Evolutionary conservation across 2,113 vertebrate species (phyloP).

Genomic region (Taxidea taxus): DNA sequence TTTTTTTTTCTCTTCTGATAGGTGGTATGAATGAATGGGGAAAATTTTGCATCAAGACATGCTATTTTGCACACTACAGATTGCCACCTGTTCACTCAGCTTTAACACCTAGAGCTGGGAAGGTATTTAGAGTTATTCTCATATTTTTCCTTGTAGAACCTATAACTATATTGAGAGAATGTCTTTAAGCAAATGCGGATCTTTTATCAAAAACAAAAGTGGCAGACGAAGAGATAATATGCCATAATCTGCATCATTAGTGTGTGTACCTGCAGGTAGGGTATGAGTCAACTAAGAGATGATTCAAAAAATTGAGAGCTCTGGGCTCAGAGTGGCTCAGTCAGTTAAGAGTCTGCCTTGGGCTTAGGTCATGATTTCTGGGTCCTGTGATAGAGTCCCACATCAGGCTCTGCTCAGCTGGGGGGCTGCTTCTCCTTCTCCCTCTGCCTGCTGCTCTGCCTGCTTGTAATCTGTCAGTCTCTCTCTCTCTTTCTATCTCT

Average conservation of each 20-base stretch:
- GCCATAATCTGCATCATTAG: not conserved
- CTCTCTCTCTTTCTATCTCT: too few relatives aligned
- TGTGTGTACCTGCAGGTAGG: not conserved
- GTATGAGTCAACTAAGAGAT: conserved; percentile 11
- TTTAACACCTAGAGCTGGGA: not conserved
- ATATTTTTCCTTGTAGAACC: not conserved
- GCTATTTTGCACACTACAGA: not conserved
- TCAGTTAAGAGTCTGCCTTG: not conserved
- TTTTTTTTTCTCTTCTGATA: conserved; percentile 32
- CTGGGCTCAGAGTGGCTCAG: not conserved
- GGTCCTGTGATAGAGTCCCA: not conserved
- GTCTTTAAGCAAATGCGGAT: conserved; percentile 5
- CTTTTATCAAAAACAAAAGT: not conserved
- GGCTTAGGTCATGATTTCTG: not conserved
- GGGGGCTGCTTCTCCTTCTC: not conserved
- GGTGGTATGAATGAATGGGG: not conserved
- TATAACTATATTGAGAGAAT: not conserved
- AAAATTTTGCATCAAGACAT: not conserved
- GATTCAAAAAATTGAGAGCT: not conserved
- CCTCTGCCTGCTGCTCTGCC: not conserved
- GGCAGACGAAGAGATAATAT: conserved; percentile 41
- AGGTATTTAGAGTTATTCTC: not conserved
- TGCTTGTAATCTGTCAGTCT: too few relatives aligned
- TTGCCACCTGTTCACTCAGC: not conserved
- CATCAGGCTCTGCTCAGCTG: not conserved